These are phyloP conservation scores for Crematogaster levior DNA, from an alignment of 2,888 invertebrate genomes.

Conservation along the genomic window DNA sequence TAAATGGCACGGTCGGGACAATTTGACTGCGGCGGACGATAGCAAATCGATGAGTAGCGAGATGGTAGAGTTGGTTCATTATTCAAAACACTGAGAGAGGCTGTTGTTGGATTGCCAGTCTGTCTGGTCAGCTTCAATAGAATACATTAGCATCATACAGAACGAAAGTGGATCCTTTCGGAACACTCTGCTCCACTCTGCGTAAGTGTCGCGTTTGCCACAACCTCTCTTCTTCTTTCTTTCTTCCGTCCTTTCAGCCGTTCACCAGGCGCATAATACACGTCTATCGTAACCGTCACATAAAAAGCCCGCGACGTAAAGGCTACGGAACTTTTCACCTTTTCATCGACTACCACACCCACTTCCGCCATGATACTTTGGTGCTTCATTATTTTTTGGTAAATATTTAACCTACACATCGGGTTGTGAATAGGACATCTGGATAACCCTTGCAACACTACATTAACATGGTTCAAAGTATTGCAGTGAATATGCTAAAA, in stretches of 20 bases:
- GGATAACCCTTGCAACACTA: conserved; percentile 55
- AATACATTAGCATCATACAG: conserved; percentile 78
- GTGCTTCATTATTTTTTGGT: conserved; percentile 72
- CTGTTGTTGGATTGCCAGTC: conserved; percentile 75
- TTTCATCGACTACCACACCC: conserved; percentile 63
- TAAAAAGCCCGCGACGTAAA: conserved; percentile 16
- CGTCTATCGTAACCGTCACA: not conserved
- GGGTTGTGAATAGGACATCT: conserved; percentile 60
- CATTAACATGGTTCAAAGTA: not conserved
- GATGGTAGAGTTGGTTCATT: conserved; percentile 69
- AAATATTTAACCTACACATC: conserved; percentile 71
- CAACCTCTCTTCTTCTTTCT: conserved; percentile 54
- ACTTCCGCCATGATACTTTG: conserved; percentile 69
- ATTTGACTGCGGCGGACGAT: conserved; percentile 61
- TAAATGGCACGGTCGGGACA: conserved; percentile 61
- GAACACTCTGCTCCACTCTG: conserved; percentile 33
- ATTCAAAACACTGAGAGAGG: conserved; percentile 75
- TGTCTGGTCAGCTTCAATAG: conserved; percentile 76
- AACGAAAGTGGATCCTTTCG: conserved; percentile 70
- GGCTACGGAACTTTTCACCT: conserved; percentile 60
- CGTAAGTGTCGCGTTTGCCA: conserved; percentile 59
- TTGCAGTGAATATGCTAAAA: conserved; percentile 14
- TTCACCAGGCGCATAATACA: not conserved
- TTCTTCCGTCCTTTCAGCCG: not conserved
- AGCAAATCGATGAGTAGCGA: conserved; percentile 63